phyloP scores from a whole-genome alignment of 2,113 vertebrate species.

The Serilophus lunatus region DNA sequence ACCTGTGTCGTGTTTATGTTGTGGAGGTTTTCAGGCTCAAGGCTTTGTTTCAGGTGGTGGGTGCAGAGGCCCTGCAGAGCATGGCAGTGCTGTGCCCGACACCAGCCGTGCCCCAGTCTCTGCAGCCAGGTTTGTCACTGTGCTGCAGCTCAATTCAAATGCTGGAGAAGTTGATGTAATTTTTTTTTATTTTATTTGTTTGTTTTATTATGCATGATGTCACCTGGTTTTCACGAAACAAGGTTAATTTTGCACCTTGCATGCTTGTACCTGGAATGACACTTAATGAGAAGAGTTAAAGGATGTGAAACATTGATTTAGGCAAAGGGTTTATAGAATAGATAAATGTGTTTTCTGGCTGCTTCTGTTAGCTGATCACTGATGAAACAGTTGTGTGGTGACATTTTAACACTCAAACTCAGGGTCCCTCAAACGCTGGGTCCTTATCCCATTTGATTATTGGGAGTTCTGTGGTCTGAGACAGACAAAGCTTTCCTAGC shows the following conservation, averaged over 20 bases:
- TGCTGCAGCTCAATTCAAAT: not conserved
- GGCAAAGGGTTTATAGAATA: not conserved
- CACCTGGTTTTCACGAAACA: not conserved
- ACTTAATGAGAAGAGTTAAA: not conserved
- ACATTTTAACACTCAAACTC: not conserved
- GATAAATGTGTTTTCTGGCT: not conserved
- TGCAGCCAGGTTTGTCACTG: not conserved
- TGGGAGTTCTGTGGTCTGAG: not conserved
- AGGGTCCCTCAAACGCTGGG: not conserved
- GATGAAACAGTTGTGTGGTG: not conserved
- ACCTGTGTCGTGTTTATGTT: not conserved
- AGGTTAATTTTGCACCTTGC: not conserved
- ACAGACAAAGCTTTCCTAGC: not conserved
- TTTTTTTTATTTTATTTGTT: too few relatives aligned
- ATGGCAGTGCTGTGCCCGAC: accelerated
- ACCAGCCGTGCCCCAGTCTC: not conserved
- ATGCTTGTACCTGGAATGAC: not conserved
- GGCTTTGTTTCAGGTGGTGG: not conserved
- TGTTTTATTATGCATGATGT: not conserved
- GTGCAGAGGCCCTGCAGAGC: not conserved
- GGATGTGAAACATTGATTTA: not conserved
- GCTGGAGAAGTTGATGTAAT: not conserved
- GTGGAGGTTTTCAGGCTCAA: not conserved
- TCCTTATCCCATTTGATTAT: not conserved
- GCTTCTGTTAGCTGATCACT: not conserved